Conservation (phyloP, 2,888 invertebrate species). For the Chaetoderma sp. region DNA sequence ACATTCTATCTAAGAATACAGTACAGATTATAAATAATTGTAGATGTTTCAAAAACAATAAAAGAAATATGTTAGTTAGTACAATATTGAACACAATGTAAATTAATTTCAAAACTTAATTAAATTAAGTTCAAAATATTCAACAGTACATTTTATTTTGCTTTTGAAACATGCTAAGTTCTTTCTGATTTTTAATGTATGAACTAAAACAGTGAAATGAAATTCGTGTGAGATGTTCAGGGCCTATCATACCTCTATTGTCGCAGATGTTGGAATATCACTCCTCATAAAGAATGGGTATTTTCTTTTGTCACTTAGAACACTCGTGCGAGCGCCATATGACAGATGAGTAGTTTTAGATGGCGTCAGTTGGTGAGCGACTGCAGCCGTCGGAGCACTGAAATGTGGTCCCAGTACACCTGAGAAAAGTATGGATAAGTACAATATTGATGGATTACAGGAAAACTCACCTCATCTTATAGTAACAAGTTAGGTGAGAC, state of each 20-base stretch:
- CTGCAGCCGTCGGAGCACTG: slow-evolving; percentile 73
- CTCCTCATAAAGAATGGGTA: slow-evolving; percentile 61
- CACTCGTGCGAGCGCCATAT: slow-evolving; percentile 38
- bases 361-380: slow-evolving; percentile 72
- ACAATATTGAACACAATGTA: no score
- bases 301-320: slow-evolving; percentile 47
- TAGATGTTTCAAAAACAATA: no score
- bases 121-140: not conserved
- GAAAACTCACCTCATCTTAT: slow-evolving; percentile 2
- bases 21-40: no score
- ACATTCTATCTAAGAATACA: no score
- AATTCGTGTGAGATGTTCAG: no score
- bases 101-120: not conserved
- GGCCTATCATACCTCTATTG: slow-evolving; percentile 44
- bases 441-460: not conserved
- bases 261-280: slow-evolving; percentile 38
- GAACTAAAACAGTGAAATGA: not conserved
- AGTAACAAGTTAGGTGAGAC: no score
- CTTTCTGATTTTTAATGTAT: not conserved
- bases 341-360: slow-evolving; percentile 72
- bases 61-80: no score
- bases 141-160: no score
- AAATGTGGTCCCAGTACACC: slow-evolving; percentile 74
- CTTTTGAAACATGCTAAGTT: no score
- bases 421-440: slow-evolving; percentile 41